Base-by-base conservation (phyloP, 2,797 vertebrate species). In the Poeciliopsis paucimaculata region DNA sequence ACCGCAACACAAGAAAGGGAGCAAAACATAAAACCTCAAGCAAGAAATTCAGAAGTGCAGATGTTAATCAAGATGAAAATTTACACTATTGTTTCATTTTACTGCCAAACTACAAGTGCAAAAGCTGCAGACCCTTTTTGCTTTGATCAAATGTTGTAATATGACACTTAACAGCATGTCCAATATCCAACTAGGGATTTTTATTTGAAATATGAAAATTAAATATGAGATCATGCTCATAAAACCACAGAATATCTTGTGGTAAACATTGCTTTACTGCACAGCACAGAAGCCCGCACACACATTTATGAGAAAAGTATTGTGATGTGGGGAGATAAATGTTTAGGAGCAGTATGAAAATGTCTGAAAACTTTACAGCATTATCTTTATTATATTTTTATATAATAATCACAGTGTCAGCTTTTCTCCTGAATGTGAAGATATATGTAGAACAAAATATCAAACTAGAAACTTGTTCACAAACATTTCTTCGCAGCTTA, bases 121-220 rank as follows among this genome's bases (percentile, higher is more conserved):
- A 73, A 10, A 41, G 43, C 15, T 62, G 34, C 15, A 20, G 23
- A 36, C 4, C 1, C 23, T 13, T n/a, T 23, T 28, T 55, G 12
- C n/a, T 57, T 12, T 9, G 2, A 72, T 31, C 31, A 34, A 57
- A 72, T 26, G 20, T 20, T 46, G 55, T 72, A 36, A 60, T 60
- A 12, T 72, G 71, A 18, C 18, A 60, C 3, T 70, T 10, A 31
- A 47, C 18, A 45, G 49, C 43, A 53, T 18, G 36, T 62, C 45
- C 46, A 47, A 64, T 64, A 28, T 73, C 49, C 36, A 55, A 45
- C 49, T 28, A 39, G 16, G 5, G 4, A 12, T 28, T 26, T 79
- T 57, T 45, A 70, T 77, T 46, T 60, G 51, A 72, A 51, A 46
- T 45, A 57, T 80, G 39, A 55, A 80, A 80, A 80, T 71, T 11